Evolutionary conservation across 2,797 vertebrate species (phyloP), one percentile per base, ranked within the genome.

Genomic region (Myiothlypis chrysogaster): DNA sequence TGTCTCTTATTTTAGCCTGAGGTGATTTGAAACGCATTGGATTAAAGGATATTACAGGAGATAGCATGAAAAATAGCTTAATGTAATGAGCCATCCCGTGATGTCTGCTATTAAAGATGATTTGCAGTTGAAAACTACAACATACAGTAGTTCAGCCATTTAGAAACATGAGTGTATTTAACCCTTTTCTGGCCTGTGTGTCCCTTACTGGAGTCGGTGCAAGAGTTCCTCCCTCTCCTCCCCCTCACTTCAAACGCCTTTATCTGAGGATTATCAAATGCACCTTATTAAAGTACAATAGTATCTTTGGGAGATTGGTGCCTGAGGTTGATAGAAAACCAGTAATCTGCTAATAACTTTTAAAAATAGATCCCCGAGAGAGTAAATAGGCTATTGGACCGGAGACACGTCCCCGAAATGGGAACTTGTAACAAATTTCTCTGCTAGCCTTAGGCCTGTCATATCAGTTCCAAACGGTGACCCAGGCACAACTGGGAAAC

Each of bases 61-160:
- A 98, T 98, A 98, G 98, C 98, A 98, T 98, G 98, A 98, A 98
- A 98, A 98, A 98, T 98, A 99, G 98, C 98, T 99, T 98, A 98
- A 98, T 98, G 98, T 99, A 98, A 99, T 99, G 98, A 98, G 98
- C 98, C 98, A 98, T 99, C 98, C 98, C 98, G 94, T 98, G 98
- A 98, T 98, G 98, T 99, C 97, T 97, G 98, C 98, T 98, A 98
- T 99, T 99, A 98, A 98, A 98, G 98, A 98, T 98, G 98, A 99
- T 99, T 99, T 99, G 98, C 98, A 94, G 98, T 97, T 98, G 98
- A 98, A 98, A 98, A 98, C 97, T 98, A 98, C 98, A 98, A 98
- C 98, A 98, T 97, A 97, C 97, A 97, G 97, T 97, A 98, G 97
- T 98, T 98, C 97, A 98, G 97, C 97, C 98, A 97, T 98, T 98